Percentiles rank a stretch among this genome's conserved stretches.
These are phyloP conservation scores for Chaetogeoica ovagalla DNA, from an alignment of 2,888 invertebrate species.

Conservation along the genomic window DNA sequence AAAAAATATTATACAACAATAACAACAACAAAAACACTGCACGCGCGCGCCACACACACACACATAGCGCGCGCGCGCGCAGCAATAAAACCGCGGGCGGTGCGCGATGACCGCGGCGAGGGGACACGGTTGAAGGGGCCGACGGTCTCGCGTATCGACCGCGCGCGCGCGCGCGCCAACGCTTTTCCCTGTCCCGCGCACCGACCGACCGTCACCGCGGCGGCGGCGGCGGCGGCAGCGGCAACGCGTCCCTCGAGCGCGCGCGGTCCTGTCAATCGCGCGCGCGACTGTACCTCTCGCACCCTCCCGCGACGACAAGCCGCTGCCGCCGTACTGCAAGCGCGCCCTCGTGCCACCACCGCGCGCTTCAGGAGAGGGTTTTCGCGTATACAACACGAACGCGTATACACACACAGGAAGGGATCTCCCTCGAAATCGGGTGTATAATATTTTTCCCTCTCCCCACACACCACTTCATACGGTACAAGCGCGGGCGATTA, in stretches of 20 bases:
- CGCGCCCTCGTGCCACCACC: not conserved
- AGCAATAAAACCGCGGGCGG: slow-evolving; percentile 1
- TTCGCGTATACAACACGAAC: not conserved
- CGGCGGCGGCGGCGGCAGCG: not conserved
- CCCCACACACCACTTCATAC: not conserved
- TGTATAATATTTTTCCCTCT: slow-evolving; percentile 39
- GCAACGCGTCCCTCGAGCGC: slow-evolving; percentile 1
- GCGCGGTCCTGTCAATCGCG: slow-evolving; percentile 45
- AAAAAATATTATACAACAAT: not conserved
- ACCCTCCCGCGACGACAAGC: not conserved
- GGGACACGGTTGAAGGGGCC: slow-evolving; percentile 11
- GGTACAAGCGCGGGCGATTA: no score
- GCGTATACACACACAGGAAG: not conserved
- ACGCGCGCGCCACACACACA: not conserved
- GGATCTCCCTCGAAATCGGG: slow-evolving; percentile 49
- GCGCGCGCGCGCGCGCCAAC: slow-evolving; percentile 13
- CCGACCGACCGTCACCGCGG: not conserved
- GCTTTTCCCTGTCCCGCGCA: not conserved
- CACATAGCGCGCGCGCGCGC: not conserved
- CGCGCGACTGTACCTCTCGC: slow-evolving; percentile 17
- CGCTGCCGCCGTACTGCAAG: not conserved
- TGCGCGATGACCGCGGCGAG: slow-evolving; percentile 13
- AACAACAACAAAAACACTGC: not conserved
- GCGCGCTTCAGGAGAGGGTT: not conserved
- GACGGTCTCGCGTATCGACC: slow-evolving; percentile 50